Evolutionary conservation across 1,140 invertebrate species (phyloP).

Genomic region (Drosophila fuyamai): DNA sequence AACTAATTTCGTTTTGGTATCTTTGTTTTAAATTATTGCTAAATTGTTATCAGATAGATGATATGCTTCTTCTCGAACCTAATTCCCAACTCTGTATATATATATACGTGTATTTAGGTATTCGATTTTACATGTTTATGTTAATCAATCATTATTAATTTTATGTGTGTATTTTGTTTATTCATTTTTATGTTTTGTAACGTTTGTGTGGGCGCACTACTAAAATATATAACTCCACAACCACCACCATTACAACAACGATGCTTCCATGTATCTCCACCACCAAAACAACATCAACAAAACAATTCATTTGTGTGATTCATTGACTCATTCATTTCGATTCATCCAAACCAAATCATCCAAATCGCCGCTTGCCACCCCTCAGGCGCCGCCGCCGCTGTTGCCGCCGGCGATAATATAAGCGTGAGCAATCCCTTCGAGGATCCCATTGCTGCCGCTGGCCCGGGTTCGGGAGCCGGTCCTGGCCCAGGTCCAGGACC

Average conservation of each 20-base stretch:
- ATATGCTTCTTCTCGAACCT: conserved; percentile 16
- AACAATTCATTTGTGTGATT: conserved; percentile 54
- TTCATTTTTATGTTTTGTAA: conserved; percentile 81
- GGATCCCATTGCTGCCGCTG: conserved; percentile 86
- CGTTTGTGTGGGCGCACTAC: conserved; percentile 76
- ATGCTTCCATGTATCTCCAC: conserved; percentile 52
- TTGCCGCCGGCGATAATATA: conserved; percentile 88
- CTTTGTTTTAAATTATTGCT: neutral
- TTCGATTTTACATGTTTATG: conserved; percentile 18
- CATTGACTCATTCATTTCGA: conserved; percentile 77
- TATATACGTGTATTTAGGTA: conserved; percentile 32
- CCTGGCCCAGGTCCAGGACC: conserved; percentile 36
- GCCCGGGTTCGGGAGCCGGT: conserved; percentile 44
- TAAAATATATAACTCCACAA: conserved; percentile 58
- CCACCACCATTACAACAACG: conserved; percentile 48
- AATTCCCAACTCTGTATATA: conserved; percentile 19
- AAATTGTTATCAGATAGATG: conserved; percentile 23
- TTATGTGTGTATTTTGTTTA: conserved; percentile 71
- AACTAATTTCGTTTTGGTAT: conserved; percentile 16
- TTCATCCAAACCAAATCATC: conserved; percentile 49
- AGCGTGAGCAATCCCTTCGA: conserved; percentile 93
- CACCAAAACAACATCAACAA: conserved; percentile 44
- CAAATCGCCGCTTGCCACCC: conserved; percentile 49
- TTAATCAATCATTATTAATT: conserved; percentile 48
- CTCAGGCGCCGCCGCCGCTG: conserved; percentile 66